Evolutionary conservation across 2,888 invertebrate species (phyloP).

Genomic region (Tetanocera ferruginea): DNA sequence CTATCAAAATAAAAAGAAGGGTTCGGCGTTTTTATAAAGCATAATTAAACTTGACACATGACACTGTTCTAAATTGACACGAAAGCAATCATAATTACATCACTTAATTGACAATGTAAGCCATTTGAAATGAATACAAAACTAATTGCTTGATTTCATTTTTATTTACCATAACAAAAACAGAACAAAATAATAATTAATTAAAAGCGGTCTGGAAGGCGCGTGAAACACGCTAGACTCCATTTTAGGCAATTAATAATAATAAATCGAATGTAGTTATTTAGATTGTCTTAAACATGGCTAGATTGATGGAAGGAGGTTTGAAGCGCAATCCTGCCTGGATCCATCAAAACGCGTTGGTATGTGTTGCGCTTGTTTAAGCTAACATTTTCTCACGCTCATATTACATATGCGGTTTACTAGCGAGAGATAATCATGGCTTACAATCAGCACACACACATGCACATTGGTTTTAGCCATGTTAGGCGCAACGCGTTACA

Average conservation of each 20-base stretch:
- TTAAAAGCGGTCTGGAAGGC: background rate
- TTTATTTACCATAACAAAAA: conserved; percentile 1
- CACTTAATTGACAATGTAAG: conserved; percentile 6
- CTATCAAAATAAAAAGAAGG: too few species aligned
- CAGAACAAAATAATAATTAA: background rate
- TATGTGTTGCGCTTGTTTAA: background rate
- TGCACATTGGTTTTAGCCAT: conserved; percentile 15
- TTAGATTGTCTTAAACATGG: background rate
- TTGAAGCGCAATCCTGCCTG: background rate
- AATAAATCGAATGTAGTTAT: background rate
- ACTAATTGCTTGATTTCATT: conserved; percentile 21
- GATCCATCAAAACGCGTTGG: background rate
- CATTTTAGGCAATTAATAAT: conserved; percentile 24
- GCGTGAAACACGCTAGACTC: conserved; percentile 31
- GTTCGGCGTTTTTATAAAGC: background rate
- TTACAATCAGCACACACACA: conserved; percentile 19
- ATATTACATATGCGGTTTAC: conserved; percentile 20
- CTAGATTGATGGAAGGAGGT: background rate
- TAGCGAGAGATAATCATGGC: conserved; percentile 27
- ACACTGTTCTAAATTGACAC: conserved; percentile 15
- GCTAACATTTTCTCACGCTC: conserved; percentile 28
- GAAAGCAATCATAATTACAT: conserved; percentile 17
- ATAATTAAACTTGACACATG: conserved; percentile 26
- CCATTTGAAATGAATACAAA: conserved; percentile 26
- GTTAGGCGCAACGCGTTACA: conserved; percentile 24